Evolutionary conservation across 2,113 vertebrate species (phyloP).

Genomic region (Psettodes erumei): DNA sequence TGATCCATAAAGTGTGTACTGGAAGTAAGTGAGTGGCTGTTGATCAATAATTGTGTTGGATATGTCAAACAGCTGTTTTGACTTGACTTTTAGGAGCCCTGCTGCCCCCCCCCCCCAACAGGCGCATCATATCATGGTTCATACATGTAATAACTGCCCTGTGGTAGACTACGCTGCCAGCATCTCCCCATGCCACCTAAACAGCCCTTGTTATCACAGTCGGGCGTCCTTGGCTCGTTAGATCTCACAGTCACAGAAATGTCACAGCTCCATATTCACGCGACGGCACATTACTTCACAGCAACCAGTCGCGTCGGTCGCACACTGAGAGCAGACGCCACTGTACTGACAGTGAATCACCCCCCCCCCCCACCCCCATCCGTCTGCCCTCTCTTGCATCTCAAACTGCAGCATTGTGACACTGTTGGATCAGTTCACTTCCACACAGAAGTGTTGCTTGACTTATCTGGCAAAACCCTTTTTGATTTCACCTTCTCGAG

Average conservation of each 20-base stretch:
- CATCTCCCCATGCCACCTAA: not conserved
- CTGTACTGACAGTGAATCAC: constrained; percentile 28
- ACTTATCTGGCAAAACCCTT: not conserved
- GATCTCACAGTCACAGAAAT: not conserved
- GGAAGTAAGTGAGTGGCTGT: not conserved
- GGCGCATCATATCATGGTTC: not conserved
- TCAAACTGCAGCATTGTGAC: not conserved
- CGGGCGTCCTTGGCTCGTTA: not conserved
- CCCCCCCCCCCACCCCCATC: not conserved
- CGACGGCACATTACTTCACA: constrained; percentile 13
- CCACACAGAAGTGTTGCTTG: not conserved
- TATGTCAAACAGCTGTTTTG: too few species aligned
- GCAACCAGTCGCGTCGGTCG: constrained; percentile 1
- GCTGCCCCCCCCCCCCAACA: not conserved
- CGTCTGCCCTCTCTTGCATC: constrained; percentile 9
- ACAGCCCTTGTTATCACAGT: not conserved
- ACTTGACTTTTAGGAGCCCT: not conserved
- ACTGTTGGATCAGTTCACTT: not conserved
- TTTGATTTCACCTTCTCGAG: not conserved
- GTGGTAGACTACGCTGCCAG: not conserved
- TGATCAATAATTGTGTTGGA: not conserved
- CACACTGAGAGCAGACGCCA: constrained; percentile 11
- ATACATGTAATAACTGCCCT: not conserved
- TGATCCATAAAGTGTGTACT: constrained; percentile 4
- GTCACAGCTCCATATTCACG: constrained; percentile 4